Base-by-base conservation (phyloP, 2,888 invertebrate species). In the Iphiclides podalirius region DNA sequence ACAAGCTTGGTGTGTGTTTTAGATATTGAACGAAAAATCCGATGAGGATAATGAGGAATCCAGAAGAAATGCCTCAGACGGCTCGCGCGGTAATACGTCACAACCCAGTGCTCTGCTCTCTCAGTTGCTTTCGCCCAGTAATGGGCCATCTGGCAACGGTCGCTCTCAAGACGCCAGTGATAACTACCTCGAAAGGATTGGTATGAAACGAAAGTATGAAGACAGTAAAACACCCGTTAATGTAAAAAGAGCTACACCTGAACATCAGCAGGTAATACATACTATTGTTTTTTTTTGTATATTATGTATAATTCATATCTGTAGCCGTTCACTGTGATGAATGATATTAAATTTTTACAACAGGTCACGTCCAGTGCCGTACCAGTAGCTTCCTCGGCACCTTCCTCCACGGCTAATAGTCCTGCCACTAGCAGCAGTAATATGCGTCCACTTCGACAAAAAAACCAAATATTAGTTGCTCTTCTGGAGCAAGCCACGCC, bases 401-500 rank as follows among this genome's bases (percentile, higher is more conserved):
- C 80, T 23, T 64, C 72, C 4, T 67, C 76, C 26, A 68, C 67
- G 13, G 81, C 64, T 39, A 72, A 73, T 13, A 82, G 77, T 44
- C 75, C 79, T n/a, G 67, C 71, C 33, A 64, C 73, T 4, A 75
- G 70, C 58, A 66, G 69, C 56, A 66, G 67, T 53, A 62, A 76
- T 34, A 82, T 82, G 60, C 94, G 94, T 63, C 92, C 93, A 59
- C 87, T 96, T 42, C 94, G 94, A 79, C 93, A 94, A 77, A 93
- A 93, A 72, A 96, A 96, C 76, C 93, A 93, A 75, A 96, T 97
- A 93, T 88, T 97, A 60, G 96, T 96, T 31, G 93, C 93, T 35
- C 79, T 97, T 63, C 81, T 97, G 69, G 95, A 94, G 63, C 93
- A 93, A 56, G 90, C 92, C 16, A 84, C 90, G 59, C 91, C 92